A percentile compares a stretch with the other conserved stretches of the same genome.
phyloP scores from a whole-genome alignment of 2,797 vertebrate species.

The Adrianichthys oophorus region DNA sequence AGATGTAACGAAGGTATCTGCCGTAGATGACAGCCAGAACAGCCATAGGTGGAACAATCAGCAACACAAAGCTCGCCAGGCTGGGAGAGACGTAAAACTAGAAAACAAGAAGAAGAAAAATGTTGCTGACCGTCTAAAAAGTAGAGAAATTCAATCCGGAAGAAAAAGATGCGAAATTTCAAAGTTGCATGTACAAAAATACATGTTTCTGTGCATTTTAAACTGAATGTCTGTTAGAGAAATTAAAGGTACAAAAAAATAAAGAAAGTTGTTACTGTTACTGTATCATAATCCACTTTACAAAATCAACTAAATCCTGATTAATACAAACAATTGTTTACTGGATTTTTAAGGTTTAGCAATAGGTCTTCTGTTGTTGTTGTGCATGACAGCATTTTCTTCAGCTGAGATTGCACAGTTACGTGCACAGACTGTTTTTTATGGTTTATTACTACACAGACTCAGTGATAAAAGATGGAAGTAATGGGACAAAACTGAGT shows the following conservation, averaged over 20 bases:
- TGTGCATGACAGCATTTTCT: neutral
- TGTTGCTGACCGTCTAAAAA: neutral
- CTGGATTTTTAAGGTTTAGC: too few species aligned
- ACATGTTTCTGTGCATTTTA: too few species aligned
- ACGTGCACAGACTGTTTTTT: neutral
- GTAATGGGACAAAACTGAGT: neutral
- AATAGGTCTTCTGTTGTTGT: neutral
- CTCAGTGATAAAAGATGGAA: neutral
- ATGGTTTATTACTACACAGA: neutral
- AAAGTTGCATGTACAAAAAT: neutral
- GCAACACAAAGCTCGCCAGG: slow-evolving; percentile 89
- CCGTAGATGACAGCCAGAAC: slow-evolving; percentile 88
- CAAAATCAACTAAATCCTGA: too few species aligned
- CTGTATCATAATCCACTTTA: too few species aligned
- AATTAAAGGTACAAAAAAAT: too few species aligned
- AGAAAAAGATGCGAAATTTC: neutral
- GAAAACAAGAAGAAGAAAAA: slow-evolving; percentile 7
- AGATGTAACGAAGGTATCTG: slow-evolving; percentile 88
- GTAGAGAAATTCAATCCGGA: neutral
- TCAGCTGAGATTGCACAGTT: neutral
- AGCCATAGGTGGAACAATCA: slow-evolving; percentile 90
- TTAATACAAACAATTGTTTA: too few species aligned
- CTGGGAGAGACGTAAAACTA: slow-evolving; percentile 93
- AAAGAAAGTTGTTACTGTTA: too few species aligned
- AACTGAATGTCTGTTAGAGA: neutral